Evolutionary conservation across 2,797 vertebrate genomes (phyloP).

Genomic region (Chanos chanos): DNA sequence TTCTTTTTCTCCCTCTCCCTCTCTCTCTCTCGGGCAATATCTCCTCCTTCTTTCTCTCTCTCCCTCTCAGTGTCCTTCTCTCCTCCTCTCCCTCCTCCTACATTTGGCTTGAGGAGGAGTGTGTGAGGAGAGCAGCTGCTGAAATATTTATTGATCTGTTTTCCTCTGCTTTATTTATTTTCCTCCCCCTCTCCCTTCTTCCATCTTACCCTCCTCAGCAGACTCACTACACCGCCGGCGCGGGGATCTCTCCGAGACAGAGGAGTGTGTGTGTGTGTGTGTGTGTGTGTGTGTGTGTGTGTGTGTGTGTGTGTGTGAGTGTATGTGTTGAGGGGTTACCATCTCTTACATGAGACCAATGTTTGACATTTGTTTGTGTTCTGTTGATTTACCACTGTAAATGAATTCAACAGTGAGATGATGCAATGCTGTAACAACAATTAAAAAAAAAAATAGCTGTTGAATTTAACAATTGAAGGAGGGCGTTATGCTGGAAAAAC

Average conservation of each 20-base stretch:
- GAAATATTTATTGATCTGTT: slow-evolving; percentile 84
- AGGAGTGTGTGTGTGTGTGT: too few relatives aligned
- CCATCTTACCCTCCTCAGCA: slow-evolving; percentile 41
- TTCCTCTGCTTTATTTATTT: slow-evolving; percentile 73
- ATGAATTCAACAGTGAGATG: slow-evolving; percentile 47
- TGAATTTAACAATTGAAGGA: background rate
- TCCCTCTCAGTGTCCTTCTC: slow-evolving; percentile 42
- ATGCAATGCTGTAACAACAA: slow-evolving; percentile 24
- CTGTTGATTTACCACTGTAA: slow-evolving; percentile 57
- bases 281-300: too few relatives aligned
- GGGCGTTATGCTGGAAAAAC: too few relatives aligned
- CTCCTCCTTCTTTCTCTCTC: slow-evolving; percentile 32
- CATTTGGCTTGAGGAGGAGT: slow-evolving; percentile 60
- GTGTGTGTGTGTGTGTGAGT: too few relatives aligned
- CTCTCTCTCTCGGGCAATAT: slow-evolving; percentile 28
- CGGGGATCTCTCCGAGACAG: slow-evolving; percentile 49
- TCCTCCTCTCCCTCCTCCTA: slow-evolving; percentile 23
- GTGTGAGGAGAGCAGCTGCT: slow-evolving; percentile 68
- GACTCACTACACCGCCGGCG: slow-evolving; percentile 26
- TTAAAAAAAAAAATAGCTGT: background rate
- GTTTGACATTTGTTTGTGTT: slow-evolving; percentile 59
- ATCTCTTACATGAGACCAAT: slow-evolving; percentile 55
- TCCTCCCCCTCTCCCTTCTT: slow-evolving; percentile 39
- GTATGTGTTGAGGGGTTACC: too few relatives aligned
- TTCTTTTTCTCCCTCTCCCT: background rate